Evolutionary conservation across 2,888 invertebrate species (phyloP), one percentile per base, ranked within the genome.

Genomic region (Eurytoma californica): DNA sequence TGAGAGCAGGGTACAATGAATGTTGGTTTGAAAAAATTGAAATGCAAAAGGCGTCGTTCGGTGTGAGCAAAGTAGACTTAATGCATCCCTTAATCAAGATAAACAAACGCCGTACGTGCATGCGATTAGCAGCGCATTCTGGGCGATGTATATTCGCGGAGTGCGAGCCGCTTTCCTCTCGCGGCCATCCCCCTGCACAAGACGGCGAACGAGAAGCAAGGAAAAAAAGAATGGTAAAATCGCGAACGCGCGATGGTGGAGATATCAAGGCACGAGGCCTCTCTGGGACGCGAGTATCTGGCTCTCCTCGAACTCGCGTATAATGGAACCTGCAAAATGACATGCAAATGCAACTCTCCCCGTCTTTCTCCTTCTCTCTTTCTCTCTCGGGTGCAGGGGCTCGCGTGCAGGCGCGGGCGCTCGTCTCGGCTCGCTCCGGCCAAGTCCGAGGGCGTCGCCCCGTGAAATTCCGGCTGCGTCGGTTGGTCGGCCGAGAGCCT

Each of bases 401-500:
- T 14, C 16, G 49, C 30, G 60, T 39, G 57, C 58, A 65, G 30
- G 58, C 67, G 58, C 51, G 14, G 47, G 66, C 51, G 72, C 58
- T 39, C 39, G 83, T 79, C 83, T 84, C 83, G 84, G 84, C 84
- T 53, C 51, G 53, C 20, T 24, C 20, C 57, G 49, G 72, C 55
- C 49, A n/a, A 28, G 72, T 68, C 85, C 84, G 86, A 88, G 87
- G 88, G 88, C 88, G 88, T 88, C 85, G 86, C 88, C 86, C 87
- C 55, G 63, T 69, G 85, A 86, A 87, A 88, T 88, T 86, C 86
- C 84, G 78, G 85, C 84, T 85, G 84, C 84, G 87, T 68, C 74
- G 89, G 88, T 89, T 89, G 89, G 89, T 87, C 84, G 87, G 85
- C 84, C 84, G 85, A 84, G 84, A 84, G 83, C 83, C 83, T 85